phyloP scores from a whole-genome alignment of 2,113 vertebrate genomes.

The Lipotes vexillifer region DNA sequence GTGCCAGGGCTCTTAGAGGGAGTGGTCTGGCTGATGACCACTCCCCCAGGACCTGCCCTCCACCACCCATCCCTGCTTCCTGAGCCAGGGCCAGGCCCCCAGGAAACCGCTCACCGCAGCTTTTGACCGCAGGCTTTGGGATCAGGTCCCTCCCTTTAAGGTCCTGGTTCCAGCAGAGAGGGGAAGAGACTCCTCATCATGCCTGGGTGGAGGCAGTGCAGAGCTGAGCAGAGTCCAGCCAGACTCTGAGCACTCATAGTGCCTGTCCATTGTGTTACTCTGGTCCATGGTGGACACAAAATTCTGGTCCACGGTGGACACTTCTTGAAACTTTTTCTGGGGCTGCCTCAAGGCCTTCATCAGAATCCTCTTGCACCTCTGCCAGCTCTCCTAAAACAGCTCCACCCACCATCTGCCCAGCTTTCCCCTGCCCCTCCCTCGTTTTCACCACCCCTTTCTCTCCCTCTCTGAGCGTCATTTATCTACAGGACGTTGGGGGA shows the following conservation, averaged over 20 bases:
- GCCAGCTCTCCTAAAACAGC: neutral
- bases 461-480: neutral
- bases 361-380: neutral
- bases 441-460: neutral
- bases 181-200: neutral
- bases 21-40: neutral
- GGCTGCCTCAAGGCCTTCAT: neutral
- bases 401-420: neutral
- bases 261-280: neutral
- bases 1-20: neutral
- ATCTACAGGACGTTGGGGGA: neutral
- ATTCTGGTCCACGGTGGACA: too few relatives aligned
- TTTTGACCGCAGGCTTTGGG: neutral
- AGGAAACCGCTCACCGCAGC: constrained; percentile 52
- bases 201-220: neutral
- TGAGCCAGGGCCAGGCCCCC: constrained; percentile 39
- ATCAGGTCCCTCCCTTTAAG: constrained; percentile 31
- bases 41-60: constrained; percentile 21
- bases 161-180: neutral
- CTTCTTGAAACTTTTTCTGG: neutral
- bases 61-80: constrained; percentile 34
- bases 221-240: neutral
- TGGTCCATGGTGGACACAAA: neutral
- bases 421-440: neutral
- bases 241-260: neutral